Evolutionary conservation across 1,140 invertebrate genomes (phyloP).

Genomic region (silkworm (Bombyx mori)): DNA sequence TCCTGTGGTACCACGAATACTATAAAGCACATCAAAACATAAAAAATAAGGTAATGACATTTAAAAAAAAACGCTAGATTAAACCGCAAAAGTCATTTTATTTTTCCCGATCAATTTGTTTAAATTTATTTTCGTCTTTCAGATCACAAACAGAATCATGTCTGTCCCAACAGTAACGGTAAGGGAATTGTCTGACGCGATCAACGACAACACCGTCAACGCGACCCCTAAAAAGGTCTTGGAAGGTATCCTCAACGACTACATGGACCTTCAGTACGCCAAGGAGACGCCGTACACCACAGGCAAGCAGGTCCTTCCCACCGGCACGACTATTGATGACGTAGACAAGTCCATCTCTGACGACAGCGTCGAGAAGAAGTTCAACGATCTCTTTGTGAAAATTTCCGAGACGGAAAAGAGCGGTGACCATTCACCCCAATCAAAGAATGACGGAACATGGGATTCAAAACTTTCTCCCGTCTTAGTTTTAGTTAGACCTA

Average conservation of each 20-base stretch:
- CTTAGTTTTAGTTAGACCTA: constrained; percentile 43
- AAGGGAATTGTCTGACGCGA: constrained; percentile 37
- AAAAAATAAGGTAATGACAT: no score
- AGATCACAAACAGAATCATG: constrained; percentile 18
- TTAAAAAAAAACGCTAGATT: no score
- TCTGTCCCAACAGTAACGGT: constrained; percentile 45
- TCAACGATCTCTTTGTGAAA: constrained; percentile 38
- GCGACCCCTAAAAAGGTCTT: constrained; percentile 40
- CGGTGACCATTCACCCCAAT: constrained; percentile 43
- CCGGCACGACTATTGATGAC: constrained; percentile 36
- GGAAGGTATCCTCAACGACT: constrained; percentile 55
- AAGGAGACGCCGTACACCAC: constrained; percentile 56
- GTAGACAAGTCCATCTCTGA: constrained; percentile 34
- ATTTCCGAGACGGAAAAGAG: constrained; percentile 43
- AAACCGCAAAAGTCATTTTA: no score
- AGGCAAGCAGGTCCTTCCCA: constrained; percentile 45
- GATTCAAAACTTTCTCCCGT: constrained; percentile 47
- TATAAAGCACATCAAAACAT: no score
- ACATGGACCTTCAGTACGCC: constrained; percentile 51
- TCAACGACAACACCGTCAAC: constrained; percentile 32
- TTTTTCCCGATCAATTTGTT: no score
- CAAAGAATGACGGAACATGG: constrained; percentile 42
- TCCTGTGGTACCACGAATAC: no score
- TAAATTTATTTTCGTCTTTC: no score
- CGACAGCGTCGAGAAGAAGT: constrained; percentile 30